Evolutionary conservation across 2,888 invertebrate species (phyloP).

Genomic region (Elegia similella): DNA sequence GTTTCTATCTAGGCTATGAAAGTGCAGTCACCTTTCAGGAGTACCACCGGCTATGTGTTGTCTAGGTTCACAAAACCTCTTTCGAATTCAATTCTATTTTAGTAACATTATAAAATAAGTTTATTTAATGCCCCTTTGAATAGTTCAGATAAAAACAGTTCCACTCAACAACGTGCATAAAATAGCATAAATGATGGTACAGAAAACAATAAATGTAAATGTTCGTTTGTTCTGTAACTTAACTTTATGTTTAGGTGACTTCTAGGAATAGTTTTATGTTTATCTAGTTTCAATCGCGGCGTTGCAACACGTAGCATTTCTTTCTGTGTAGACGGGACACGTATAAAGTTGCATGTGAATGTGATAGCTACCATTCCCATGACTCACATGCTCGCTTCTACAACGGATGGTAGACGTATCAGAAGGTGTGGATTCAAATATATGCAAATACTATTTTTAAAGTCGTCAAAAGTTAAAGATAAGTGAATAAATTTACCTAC

Average conservation of each 20-base stretch:
- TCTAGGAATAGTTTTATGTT: not conserved
- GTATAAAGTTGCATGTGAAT: slow-evolving; percentile 21
- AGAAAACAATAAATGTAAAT: slow-evolving; percentile 4
- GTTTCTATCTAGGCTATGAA: slow-evolving; percentile 51
- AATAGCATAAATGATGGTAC: not conserved
- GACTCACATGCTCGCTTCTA: slow-evolving; percentile 24
- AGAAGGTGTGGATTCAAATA: not conserved
- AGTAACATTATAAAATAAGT: too few relatives aligned
- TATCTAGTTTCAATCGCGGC: not conserved
- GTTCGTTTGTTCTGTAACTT: not conserved
- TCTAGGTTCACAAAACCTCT: slow-evolving; percentile 19
- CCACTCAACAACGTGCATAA: not conserved
- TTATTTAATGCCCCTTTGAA: not conserved
- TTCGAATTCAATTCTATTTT: not conserved
- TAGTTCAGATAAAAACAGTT: not conserved
- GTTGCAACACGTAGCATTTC: not conserved
- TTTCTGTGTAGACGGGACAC: slow-evolving; percentile 21
- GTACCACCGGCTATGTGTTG: slow-evolving; percentile 31
- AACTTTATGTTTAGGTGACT: not conserved
- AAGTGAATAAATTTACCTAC: too few relatives aligned
- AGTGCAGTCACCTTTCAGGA: slow-evolving; percentile 70
- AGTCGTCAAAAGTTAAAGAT: not conserved
- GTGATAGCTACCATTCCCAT: slow-evolving; percentile 22
- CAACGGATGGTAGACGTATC: not conserved
- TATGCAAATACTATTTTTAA: not conserved